phyloP scores from a whole-genome alignment of 1,140 invertebrate species.

The Zaprionus davidi region DNA sequence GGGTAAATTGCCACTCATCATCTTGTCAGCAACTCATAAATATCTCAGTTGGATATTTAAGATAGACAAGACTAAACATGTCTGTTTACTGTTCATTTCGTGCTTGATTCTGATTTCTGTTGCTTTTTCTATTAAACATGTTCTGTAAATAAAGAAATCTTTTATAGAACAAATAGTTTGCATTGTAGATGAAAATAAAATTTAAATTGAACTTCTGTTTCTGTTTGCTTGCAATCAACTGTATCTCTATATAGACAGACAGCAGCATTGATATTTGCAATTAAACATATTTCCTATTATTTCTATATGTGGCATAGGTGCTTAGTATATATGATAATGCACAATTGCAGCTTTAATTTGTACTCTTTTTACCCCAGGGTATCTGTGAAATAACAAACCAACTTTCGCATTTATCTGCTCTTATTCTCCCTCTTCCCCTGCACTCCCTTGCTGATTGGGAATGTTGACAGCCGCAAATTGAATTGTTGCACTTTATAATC shows the following conservation, averaged over 20 bases:
- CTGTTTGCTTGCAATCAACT: background rate
- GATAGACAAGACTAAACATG: no score
- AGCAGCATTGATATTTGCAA: no score
- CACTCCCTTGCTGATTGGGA: background rate
- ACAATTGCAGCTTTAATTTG: background rate
- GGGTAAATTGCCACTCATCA: no score
- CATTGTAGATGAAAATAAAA: no score
- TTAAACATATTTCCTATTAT: no score
- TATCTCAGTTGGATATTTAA: background rate
- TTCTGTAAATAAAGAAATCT: no score
- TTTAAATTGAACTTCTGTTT: background rate
- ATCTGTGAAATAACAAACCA: background rate
- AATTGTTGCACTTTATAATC: conserved; percentile 32
- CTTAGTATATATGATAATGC: background rate
- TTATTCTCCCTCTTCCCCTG: no score
- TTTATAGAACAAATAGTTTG: background rate
- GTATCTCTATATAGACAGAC: no score
- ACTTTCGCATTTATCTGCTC: background rate
- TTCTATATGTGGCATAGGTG: no score
- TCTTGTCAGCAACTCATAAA: background rate
- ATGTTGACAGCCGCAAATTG: conserved; percentile 36
- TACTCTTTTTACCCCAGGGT: background rate
- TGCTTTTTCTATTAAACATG: background rate
- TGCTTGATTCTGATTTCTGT: background rate
- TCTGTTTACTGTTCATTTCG: no score